Evolutionary conservation across 1,140 invertebrate genomes (phyloP), one percentile per base, ranked within the genome.

Genomic region (Neotoxoptera formosana): DNA sequence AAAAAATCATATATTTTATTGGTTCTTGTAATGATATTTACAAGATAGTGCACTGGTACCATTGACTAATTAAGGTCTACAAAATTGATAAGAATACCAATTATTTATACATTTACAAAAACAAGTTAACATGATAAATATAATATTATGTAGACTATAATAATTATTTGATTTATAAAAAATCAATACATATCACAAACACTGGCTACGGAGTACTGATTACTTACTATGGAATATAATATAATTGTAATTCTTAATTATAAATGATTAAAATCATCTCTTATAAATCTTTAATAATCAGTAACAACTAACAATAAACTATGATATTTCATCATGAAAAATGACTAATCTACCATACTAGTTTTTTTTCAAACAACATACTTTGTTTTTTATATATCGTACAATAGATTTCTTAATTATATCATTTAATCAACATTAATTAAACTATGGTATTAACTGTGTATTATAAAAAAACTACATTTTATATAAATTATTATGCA

Each of bases 161-260:
- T n/a, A 76, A 76, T n/a, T 76, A 76, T 76, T 76, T 76, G 60
- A 76, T 76, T n/a, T 76, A 76, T 76, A 76, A 76, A 76, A 76
- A 76, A 76, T 76, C n/a, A 76, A 76, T 17, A 76, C 30, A n/a
- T 76, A n/a, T 76, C 30, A 76, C n/a, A 17, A n/a, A n/a, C n/a
- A 76, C 7, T 11, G n/a, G 1, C 60, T 76, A 76, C 1, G 4
- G 4, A 34, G 14, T n/a, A n/a, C n/a, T 76, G 17, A 67, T n/a
- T n/a, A n/a, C n/a, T 67, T 67, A 67, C 30, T 67, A n/a, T 76
- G 30, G 23, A 23, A 17, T n/a, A 76, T n/a, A 76, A 76, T 76
- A 34, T n/a, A n/a, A 76, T n/a, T 14, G n/a, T 67, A 67, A 23
- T n/a, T 17, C 14, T 14, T 76, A n/a, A 76, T 76, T 76, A 76